Evolutionary conservation across 2,888 invertebrate species (phyloP).

Genomic region (Anoncus sp.): DNA sequence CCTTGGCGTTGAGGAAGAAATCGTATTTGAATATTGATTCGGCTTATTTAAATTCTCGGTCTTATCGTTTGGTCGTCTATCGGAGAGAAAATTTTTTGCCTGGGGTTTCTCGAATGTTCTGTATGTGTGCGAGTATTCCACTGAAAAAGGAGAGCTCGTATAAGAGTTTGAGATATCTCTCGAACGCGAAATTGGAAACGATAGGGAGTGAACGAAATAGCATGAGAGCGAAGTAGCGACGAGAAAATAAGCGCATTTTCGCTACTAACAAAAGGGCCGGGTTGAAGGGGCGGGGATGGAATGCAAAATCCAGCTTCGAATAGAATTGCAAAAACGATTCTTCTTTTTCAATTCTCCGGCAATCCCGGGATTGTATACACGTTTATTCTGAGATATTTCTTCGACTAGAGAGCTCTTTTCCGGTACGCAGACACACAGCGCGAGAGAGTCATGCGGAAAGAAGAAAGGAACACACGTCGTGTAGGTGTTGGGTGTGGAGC

Average conservation of each 20-base stretch:
- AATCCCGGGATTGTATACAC: slow-evolving; percentile 45
- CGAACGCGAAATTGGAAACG: slow-evolving; percentile 82
- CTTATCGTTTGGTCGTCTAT: slow-evolving; percentile 72
- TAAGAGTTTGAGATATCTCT: slow-evolving; percentile 76
- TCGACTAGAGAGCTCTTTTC: slow-evolving; percentile 20
- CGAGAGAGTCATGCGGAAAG: not conserved
- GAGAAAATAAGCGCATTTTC: slow-evolving; percentile 54
- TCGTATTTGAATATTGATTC: slow-evolving; percentile 83
- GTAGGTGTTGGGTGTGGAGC: not conserved
- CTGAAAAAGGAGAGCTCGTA: slow-evolving; percentile 52
- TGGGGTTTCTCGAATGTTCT: slow-evolving; percentile 8
- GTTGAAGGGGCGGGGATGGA: slow-evolving; percentile 13
- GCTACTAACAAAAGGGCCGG: slow-evolving; percentile 49
- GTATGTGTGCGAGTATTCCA: slow-evolving; percentile 4
- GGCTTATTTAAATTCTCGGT: slow-evolving; percentile 81
- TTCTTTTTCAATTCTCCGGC: slow-evolving; percentile 36
- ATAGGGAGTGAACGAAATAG: slow-evolving; percentile 80
- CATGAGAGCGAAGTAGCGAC: slow-evolving; percentile 65
- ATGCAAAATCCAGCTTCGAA: slow-evolving; percentile 56
- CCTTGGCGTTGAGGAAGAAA: slow-evolving; percentile 63
- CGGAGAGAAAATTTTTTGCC: slow-evolving; percentile 5
- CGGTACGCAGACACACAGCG: not conserved
- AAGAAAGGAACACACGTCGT: not conserved
- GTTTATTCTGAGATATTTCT: slow-evolving; percentile 38
- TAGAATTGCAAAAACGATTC: slow-evolving; percentile 52